Conservation (phyloP, 1,140 invertebrate genomes). For the Drosophila ananassae region DNA sequence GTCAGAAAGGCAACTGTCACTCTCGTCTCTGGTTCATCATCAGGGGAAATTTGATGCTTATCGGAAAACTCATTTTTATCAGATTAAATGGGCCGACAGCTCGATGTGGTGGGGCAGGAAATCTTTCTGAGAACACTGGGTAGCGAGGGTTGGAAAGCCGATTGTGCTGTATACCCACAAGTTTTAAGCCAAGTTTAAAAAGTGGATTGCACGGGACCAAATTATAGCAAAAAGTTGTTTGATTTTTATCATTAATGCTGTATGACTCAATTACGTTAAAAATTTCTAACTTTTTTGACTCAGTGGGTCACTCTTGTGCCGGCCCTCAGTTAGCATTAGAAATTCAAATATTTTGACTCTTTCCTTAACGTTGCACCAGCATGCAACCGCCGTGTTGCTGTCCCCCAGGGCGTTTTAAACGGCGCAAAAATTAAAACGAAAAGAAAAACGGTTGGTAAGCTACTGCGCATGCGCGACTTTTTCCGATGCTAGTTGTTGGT, state of each 20-base stretch:
- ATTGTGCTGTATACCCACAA: no score
- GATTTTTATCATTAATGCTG: background rate
- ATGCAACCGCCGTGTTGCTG: constrained; percentile 47
- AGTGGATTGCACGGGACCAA: no score
- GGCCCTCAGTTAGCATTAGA: constrained; percentile 72
- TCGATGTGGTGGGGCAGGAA: constrained; percentile 35
- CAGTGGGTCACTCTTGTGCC: constrained; percentile 38
- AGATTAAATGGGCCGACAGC: constrained; percentile 50
- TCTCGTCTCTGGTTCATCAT: constrained; percentile 60
- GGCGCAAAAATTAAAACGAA: constrained; percentile 52
- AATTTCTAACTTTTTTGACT: constrained; percentile 11
- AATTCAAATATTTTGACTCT: constrained; percentile 79
- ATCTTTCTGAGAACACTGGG: constrained; percentile 18
- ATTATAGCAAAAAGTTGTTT: no score
- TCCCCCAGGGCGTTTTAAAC: constrained; percentile 66
- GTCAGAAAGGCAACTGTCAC: constrained; percentile 20
- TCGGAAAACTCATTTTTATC: constrained; percentile 69
- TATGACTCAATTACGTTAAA: constrained; percentile 32
- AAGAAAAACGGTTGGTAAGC: constrained; percentile 41
- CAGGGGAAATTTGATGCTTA: constrained; percentile 78
- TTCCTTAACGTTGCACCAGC: constrained; percentile 24
- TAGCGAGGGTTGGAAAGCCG: constrained; percentile 12
- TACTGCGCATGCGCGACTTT: constrained; percentile 51
- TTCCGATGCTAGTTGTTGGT: constrained; percentile 14
- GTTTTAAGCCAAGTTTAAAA: no score